Evolutionary conservation across 2,113 vertebrate genomes (phyloP).

Genomic region (Ailuropoda melanoleuca): DNA sequence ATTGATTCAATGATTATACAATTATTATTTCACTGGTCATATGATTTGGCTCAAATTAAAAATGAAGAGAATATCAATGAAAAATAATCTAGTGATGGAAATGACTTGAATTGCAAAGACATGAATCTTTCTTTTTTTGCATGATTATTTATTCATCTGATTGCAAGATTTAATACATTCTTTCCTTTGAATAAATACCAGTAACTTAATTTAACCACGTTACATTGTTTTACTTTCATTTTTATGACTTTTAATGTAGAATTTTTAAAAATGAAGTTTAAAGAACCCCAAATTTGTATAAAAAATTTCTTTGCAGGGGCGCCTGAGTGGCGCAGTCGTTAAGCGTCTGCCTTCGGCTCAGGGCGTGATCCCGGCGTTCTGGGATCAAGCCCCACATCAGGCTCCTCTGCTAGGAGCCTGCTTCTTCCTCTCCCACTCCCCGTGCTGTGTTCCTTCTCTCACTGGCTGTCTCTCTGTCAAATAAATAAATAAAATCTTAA

Average conservation of each 20-base stretch:
- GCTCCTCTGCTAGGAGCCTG: too few species aligned
- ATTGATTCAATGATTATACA: background rate
- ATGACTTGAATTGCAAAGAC: background rate
- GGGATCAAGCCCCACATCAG: too few species aligned
- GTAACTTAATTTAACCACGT: background rate
- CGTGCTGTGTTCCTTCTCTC: too few species aligned
- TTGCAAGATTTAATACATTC: background rate
- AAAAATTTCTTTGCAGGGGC: background rate
- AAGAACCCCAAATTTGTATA: background rate
- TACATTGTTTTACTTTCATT: conserved; percentile 13
- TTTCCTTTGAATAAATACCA: background rate
- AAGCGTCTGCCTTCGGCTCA: too few species aligned
- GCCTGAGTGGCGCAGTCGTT: too few species aligned
- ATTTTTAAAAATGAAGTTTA: conserved; percentile 22
- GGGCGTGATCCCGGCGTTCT: too few species aligned
- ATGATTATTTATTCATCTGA: background rate
- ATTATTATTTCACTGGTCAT: background rate
- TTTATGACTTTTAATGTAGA: conserved; percentile 8
- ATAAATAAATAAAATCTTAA: too few species aligned
- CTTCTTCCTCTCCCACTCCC: too few species aligned
- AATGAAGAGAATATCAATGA: background rate
- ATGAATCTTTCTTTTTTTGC: background rate
- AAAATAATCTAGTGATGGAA: background rate
- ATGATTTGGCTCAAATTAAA: background rate
- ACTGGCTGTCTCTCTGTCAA: too few species aligned